A percentile compares a stretch with the other conserved stretches of the same genome.
phyloP scores from a whole-genome alignment of 2,888 invertebrate genomes.

The Cyclophora albipunctata region DNA sequence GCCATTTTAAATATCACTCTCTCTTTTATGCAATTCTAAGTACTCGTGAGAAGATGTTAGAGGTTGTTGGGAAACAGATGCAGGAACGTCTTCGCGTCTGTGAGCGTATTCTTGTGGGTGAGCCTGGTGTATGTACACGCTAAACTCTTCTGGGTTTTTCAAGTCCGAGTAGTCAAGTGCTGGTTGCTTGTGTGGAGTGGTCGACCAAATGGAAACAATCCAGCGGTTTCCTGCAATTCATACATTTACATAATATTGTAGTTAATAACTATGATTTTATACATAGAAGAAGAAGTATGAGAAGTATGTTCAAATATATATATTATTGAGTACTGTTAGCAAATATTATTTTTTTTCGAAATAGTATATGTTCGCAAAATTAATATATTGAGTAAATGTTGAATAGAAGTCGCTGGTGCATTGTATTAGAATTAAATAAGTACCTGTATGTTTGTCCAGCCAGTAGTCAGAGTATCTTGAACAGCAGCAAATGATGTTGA shows the following conservation, averaged over 20 bases:
- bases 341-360: neutral
- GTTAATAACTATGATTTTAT: no score
- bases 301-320: no score
- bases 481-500: slow-evolving; percentile 88
- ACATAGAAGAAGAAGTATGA: no score
- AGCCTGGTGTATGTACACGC: slow-evolving; percentile 46
- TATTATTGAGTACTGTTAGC: neutral
- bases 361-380: neutral
- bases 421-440: slow-evolving; percentile 17
- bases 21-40: slow-evolving; percentile 83
- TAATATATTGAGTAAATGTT: no score
- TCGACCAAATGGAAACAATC: slow-evolving; percentile 88
- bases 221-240: slow-evolving; percentile 82
- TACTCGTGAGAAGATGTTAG: slow-evolving; percentile 68
- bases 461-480: slow-evolving; percentile 87
- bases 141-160: slow-evolving; percentile 57
- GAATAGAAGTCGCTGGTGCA: neutral
- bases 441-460: slow-evolving; percentile 87
- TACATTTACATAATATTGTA: no score
- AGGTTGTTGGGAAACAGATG: slow-evolving; percentile 55
- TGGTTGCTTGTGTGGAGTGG: slow-evolving; percentile 88
- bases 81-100: slow-evolving; percentile 35
- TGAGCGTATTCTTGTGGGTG: slow-evolving; percentile 41
- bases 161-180: slow-evolving; percentile 87
- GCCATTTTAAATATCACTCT: slow-evolving; percentile 87